Evolutionary conservation across 2,888 invertebrate species (phyloP).

Genomic region (Cylindroiulus punctatus): DNA sequence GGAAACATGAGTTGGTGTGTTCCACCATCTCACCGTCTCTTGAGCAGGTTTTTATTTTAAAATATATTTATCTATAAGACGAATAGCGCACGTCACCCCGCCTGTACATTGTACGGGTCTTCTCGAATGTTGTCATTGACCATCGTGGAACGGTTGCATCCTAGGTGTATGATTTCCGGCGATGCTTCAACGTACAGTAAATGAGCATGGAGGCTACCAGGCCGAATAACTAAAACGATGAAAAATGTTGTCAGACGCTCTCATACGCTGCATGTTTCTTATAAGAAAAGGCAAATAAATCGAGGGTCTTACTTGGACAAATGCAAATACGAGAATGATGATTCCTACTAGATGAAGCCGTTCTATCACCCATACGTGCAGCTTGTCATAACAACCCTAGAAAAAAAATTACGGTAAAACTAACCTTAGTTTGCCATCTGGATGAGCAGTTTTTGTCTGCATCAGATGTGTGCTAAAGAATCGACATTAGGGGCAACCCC

Average conservation of each 20-base stretch:
- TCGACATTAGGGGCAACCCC: no score
- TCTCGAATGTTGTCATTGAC: neutral
- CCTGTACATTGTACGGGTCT: neutral
- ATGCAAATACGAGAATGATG: constrained; percentile 79
- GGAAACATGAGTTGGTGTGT: constrained; percentile 13
- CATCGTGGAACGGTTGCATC: neutral
- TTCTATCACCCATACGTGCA: constrained; percentile 80
- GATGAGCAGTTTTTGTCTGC: no score
- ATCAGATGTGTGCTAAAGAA: no score
- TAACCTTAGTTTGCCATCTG: no score
- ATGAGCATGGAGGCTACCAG: constrained; percentile 79
- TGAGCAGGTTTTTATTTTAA: neutral
- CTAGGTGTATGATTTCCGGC: constrained; percentile 28
- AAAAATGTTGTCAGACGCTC: neutral
- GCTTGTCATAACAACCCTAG: constrained; percentile 78
- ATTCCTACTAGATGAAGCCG: constrained; percentile 83
- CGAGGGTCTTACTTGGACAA: constrained; percentile 73
- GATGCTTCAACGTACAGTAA: constrained; percentile 77
- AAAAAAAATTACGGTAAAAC: neutral
- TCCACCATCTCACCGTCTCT: neutral
- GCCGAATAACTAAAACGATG: constrained; percentile 74
- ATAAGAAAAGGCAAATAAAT: neutral
- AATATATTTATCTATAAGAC: constrained; percentile 31
- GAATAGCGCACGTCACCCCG: neutral
- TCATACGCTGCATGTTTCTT: neutral